Evolutionary conservation across 2,113 vertebrate species (phyloP).

Genomic region (Albula goreensis): DNA sequence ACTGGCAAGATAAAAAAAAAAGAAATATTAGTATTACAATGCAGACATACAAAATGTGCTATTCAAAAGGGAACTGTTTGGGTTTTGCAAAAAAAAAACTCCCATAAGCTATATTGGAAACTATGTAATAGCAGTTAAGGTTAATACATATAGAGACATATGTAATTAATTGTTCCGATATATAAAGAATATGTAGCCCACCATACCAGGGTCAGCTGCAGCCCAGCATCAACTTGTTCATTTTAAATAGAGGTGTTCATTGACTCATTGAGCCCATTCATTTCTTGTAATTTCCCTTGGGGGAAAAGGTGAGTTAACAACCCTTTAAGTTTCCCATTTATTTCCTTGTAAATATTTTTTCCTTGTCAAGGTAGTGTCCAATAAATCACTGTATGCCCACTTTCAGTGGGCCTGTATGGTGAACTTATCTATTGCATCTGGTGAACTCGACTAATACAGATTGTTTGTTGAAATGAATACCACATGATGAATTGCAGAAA

Average conservation of each 20-base stretch:
- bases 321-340: conserved; percentile 40
- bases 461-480: not conserved
- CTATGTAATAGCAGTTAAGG: too few species aligned
- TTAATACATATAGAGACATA: too few species aligned
- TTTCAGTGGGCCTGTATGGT: conserved; percentile 11
- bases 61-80: too few species aligned
- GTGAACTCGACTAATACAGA: not conserved
- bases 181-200: too few species aligned
- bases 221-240: too few species aligned
- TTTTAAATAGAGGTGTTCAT: too few species aligned
- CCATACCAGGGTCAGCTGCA: too few species aligned
- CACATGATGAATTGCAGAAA: not conserved
- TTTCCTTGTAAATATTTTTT: conserved; percentile 34
- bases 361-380: not conserved
- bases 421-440: not conserved
- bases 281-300: conserved; percentile 32
- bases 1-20: not conserved
- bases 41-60: too few species aligned
- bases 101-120: too few species aligned
- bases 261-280: conserved; percentile 37
- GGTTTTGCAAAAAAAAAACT: too few species aligned
- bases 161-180: too few species aligned
- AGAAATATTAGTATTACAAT: not conserved
- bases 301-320: conserved; percentile 12
- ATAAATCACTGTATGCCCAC: conserved; percentile 32